These are phyloP conservation scores for Diadegma fenestrale DNA, from an alignment of 2,888 invertebrate genomes.

Conservation along the genomic window DNA sequence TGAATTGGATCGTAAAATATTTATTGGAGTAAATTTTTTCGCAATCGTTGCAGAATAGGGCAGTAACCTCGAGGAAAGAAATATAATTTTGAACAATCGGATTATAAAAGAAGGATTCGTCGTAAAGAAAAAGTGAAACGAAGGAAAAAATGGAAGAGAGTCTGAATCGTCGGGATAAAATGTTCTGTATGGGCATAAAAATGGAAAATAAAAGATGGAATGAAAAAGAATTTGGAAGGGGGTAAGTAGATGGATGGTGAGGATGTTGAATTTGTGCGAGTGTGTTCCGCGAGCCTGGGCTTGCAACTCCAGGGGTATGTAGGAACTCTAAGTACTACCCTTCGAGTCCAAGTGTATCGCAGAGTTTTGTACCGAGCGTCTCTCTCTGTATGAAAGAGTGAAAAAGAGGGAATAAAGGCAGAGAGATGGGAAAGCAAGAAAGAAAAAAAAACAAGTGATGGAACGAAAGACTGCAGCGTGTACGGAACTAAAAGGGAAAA, in stretches of 20 bases:
- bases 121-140: background rate
- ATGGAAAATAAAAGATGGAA: background rate
- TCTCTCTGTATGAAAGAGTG: conserved; percentile 26
- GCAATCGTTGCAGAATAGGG: background rate
- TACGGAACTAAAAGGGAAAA: conserved; percentile 35
- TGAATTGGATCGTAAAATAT: background rate
- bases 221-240: conserved; percentile 58
- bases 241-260: conserved; percentile 59
- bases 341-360: conserved; percentile 47
- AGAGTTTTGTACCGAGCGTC: conserved; percentile 35
- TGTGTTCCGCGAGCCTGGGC: conserved; percentile 40
- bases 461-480: conserved; percentile 42
- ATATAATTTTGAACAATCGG: conserved; percentile 3
- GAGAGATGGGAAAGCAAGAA: conserved; percentile 21
- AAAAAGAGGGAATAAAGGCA: conserved; percentile 38
- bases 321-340: conserved; percentile 45
- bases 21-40: conserved; percentile 5
- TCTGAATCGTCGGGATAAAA: conserved; percentile 5
- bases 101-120: background rate
- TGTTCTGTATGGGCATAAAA: background rate
- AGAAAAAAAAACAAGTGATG: conserved; percentile 26
- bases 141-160: background rate
- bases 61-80: background rate
- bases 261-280: conserved; percentile 56
- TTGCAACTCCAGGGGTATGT: conserved; percentile 31